Conservation (phyloP, 2,113 vertebrate species). For the Cercopithecus mona region DNA sequence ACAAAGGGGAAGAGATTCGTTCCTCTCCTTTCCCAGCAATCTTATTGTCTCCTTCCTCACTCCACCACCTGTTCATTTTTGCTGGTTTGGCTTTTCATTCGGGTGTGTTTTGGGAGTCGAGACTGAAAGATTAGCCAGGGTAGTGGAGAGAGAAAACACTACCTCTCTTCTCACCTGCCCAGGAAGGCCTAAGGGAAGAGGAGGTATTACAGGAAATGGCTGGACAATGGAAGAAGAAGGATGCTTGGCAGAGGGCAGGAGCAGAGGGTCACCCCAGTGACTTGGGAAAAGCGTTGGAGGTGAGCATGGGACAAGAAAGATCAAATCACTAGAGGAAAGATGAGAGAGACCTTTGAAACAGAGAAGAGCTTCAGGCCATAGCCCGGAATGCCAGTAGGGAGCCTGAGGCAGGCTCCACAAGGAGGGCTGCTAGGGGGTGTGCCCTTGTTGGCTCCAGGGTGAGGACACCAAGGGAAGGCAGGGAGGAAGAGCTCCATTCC, state of each 20-base stretch:
- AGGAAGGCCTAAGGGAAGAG: not conserved
- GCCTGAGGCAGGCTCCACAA: not conserved
- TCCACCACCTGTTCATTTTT: fast-evolving
- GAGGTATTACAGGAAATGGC: not conserved
- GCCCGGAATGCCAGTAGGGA: not conserved
- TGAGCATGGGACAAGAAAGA: not conserved
- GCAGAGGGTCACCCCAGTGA: not conserved
- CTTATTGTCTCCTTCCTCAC: not conserved
- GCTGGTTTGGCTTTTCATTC: not conserved
- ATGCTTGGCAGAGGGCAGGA: not conserved
- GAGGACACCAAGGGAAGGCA: not conserved
- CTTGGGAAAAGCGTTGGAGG: not conserved
- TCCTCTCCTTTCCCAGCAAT: too few species aligned
- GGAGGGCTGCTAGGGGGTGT: not conserved
- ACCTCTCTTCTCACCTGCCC: not conserved
- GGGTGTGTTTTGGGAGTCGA: not conserved
- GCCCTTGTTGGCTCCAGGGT: not conserved
- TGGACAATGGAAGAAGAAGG: not conserved
- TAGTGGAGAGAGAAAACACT: not conserved
- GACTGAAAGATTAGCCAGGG: not conserved
- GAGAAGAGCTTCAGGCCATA: not conserved
- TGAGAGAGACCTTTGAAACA: not conserved
- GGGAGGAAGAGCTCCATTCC: not conserved
- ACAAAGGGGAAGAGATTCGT: fast-evolving
- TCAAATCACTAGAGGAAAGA: not conserved